Conservation (phyloP, 1,140 invertebrate species). For the Drosophila mauritiana region DNA sequence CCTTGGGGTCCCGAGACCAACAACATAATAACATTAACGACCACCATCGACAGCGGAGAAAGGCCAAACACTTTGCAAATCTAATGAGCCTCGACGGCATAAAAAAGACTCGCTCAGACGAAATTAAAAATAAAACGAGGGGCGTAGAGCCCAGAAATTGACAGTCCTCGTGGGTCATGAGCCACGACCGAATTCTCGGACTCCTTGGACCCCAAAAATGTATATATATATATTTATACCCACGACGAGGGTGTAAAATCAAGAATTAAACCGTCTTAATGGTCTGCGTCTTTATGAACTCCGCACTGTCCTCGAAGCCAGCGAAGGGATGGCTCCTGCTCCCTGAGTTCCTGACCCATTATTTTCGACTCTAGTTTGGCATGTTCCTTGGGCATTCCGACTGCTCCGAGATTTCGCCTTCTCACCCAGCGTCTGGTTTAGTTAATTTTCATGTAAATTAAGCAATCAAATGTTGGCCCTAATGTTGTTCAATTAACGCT, state of each 20-base stretch:
- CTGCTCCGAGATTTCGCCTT: constrained; percentile 51
- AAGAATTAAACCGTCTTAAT: constrained; percentile 83
- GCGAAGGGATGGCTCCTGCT: constrained; percentile 19
- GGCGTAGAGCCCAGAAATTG: constrained; percentile 62
- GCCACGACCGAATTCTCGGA: constrained; percentile 27
- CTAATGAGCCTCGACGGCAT: constrained; percentile 84
- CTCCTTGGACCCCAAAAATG: constrained; percentile 14
- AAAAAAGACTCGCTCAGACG: constrained; percentile 66
- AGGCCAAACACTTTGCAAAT: constrained; percentile 80
- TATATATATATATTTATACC: neutral
- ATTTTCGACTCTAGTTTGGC: constrained; percentile 13
- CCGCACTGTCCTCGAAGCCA: constrained; percentile 18
- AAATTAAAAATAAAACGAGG: constrained; percentile 70
- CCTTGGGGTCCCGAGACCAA: constrained; percentile 29
- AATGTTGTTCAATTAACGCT: constrained; percentile 78
- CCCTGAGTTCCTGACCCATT: constrained; percentile 19
- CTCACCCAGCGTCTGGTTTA: constrained; percentile 35
- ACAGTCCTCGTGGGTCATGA: constrained; percentile 63
- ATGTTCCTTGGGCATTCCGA: constrained; percentile 14
- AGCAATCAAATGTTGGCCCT: constrained; percentile 70
- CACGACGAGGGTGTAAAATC: constrained; percentile 76
- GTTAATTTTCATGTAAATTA: constrained; percentile 83
- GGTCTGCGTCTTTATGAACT: constrained; percentile 72
- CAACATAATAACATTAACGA: constrained; percentile 81
- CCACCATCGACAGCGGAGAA: constrained; percentile 42